phyloP scores from a whole-genome alignment of 2,888 invertebrate genomes.

The Villa cingulata region DNA sequence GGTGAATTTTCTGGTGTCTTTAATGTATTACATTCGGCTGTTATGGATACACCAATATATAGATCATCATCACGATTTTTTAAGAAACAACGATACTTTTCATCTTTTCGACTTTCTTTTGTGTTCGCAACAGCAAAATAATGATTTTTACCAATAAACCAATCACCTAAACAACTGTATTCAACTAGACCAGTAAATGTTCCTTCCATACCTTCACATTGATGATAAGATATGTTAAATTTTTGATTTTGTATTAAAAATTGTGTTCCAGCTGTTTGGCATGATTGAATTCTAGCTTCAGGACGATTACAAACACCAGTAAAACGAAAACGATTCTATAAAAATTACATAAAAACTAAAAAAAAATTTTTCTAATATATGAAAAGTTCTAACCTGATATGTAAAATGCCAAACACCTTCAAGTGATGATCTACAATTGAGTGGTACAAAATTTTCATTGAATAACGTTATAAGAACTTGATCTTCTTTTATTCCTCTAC shows the following conservation, averaged over 20 bases:
- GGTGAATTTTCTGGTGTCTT: slow-evolving; percentile 90
- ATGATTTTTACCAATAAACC: slow-evolving; percentile 92
- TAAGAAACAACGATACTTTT: slow-evolving; percentile 85
- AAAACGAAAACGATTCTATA: slow-evolving; percentile 69
- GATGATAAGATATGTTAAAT: slow-evolving; percentile 86
- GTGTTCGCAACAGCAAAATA: slow-evolving; percentile 96
- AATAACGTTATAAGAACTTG: slow-evolving; percentile 75
- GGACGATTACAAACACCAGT: slow-evolving; percentile 84
- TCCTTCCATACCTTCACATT: slow-evolving; percentile 78
- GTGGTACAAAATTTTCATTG: slow-evolving; percentile 77
- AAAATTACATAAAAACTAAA: not conserved
- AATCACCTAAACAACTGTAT: slow-evolving; percentile 85
- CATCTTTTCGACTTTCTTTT: slow-evolving; percentile 88
- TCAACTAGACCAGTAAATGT: slow-evolving; percentile 86
- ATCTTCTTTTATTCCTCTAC: slow-evolving; percentile 56
- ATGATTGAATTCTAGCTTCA: slow-evolving; percentile 81
- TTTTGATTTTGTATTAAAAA: slow-evolving; percentile 94
- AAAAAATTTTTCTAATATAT: too few relatives aligned
- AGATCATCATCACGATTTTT: slow-evolving; percentile 90
- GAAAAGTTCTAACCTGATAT: slow-evolving; percentile 45
- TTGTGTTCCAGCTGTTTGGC: slow-evolving; percentile 91
- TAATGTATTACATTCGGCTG: slow-evolving; percentile 82
- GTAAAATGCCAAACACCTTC: slow-evolving; percentile 97
- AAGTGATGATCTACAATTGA: slow-evolving; percentile 81
- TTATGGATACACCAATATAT: slow-evolving; percentile 83